These are phyloP conservation scores for Apolygus lucorum DNA, from an alignment of 1,140 invertebrate species.

Conservation along the genomic window DNA sequence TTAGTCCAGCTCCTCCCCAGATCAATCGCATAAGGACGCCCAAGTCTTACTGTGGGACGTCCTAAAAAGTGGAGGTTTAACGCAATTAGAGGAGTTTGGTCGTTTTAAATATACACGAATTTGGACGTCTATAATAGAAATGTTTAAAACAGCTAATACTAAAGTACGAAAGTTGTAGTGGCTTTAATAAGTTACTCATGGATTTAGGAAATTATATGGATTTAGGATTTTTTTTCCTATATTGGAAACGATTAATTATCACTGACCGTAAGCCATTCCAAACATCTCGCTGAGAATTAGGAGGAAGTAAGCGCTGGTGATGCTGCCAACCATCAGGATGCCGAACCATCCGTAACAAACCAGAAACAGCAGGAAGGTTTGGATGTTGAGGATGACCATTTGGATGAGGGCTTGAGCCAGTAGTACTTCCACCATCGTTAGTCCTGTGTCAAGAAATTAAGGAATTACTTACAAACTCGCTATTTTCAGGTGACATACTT, in stretches of 20 bases:
- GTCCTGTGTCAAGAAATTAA: not conserved
- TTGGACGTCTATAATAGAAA: too few species aligned
- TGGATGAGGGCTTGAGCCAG: constrained; percentile 6
- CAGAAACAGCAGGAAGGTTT: not conserved
- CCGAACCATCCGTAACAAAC: constrained; percentile 6
- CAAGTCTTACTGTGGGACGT: too few species aligned
- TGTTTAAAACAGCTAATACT: too few species aligned
- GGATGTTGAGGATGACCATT: constrained; percentile 14
- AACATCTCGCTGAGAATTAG: constrained; percentile 10
- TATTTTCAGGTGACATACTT: too few species aligned
- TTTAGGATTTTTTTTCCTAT: not conserved
- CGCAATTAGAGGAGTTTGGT: too few species aligned
- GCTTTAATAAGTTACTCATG: not conserved
- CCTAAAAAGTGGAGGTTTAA: too few species aligned
- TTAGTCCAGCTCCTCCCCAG: too few species aligned
- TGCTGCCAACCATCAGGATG: constrained; percentile 5
- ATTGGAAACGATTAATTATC: not conserved
- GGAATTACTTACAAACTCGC: too few species aligned
- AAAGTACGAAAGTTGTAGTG: not conserved
- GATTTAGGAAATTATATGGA: not conserved
- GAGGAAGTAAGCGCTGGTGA: not conserved
- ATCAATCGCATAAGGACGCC: too few species aligned
- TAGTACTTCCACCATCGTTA: constrained; percentile 17
- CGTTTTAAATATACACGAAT: too few species aligned
- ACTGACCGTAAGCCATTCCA: constrained; percentile 13